Conservation (phyloP, 2,113 vertebrate genomes). For the Tragelaphus strepsiceros region DNA sequence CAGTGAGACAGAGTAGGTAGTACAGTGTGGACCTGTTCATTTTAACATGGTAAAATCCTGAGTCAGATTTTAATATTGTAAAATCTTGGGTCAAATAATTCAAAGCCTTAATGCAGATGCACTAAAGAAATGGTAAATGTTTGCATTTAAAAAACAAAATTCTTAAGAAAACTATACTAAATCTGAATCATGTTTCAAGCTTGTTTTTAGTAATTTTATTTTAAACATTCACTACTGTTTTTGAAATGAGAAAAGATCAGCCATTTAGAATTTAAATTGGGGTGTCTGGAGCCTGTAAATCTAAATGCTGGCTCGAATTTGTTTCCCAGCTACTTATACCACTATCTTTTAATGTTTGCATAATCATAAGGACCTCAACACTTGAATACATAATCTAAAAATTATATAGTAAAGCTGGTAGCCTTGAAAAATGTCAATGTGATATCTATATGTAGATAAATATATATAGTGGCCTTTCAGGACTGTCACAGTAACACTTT, state of each 20-base stretch:
- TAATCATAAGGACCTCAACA: conserved; percentile 82
- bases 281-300: conserved; percentile 65
- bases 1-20: conserved; percentile 67
- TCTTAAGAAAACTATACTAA: conserved; percentile 74
- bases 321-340: conserved; percentile 76
- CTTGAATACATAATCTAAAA: conserved; percentile 82
- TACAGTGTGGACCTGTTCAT: conserved; percentile 57
- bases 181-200: conserved; percentile 77
- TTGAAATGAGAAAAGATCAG: conserved; percentile 45
- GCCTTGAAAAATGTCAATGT: conserved; percentile 78
- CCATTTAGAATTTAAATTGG: conserved; percentile 66
- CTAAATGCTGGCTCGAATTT: conserved; percentile 68
- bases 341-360: conserved; percentile 77
- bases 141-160: conserved; percentile 65
- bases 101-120: conserved; percentile 86
- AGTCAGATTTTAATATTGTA: conserved; percentile 62
- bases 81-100: conserved; percentile 80
- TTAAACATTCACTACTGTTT: conserved; percentile 60
- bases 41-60: conserved; percentile 66
- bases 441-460: conserved; percentile 73
- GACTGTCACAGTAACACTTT: conserved; percentile 83
- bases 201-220: conserved; percentile 77
- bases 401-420: conserved; percentile 76
- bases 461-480: conserved; percentile 83
- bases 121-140: conserved; percentile 76